Evolutionary conservation across 1,140 invertebrate genomes (phyloP), one percentile per base, ranked within the genome.

Genomic region (Colletes gigas): DNA sequence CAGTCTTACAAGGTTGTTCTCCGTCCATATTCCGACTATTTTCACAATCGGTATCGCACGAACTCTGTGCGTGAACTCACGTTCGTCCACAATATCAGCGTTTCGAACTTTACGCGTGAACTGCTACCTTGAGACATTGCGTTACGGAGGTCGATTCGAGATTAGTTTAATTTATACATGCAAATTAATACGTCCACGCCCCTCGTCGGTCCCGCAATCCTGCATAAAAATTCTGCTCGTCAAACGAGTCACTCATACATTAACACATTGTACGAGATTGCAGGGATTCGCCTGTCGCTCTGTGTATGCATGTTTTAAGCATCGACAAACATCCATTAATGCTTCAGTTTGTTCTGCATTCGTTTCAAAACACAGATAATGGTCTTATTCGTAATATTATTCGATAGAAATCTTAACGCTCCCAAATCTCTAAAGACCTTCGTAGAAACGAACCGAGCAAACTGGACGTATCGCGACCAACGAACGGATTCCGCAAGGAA

Each of bases 151-250:
- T 47, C 69, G 66, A 82, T 60, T 41, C 54, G n/a, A 17, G 60
- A 77, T 50, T 73, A 68, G 19, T 17, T 68, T 52, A 41, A 82
- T 73, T 72, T 59, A 12, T 1, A 14, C 50, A 59, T 78, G 83
- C 41, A 83, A 69, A 84, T 78, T 69, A n/a, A 44, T 68, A 81
- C 74, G 12, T 68, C 73, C 60, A 72, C 82, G 55, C 52, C 12
- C 14, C n/a, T 2, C 15, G 7, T 39, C 41, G 9, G 3, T 30
- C 50, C 19, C 7, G 50, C 44, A 41, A 55, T 65, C 69, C 3
- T 15, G 17, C 15, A 14, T 15, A 10, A 73, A 63, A 65, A 65
- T 55, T 66, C 60, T 21, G 4, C 17, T 47, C 12, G 4, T 15
- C 63, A 14, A 39, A 10, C 3, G 15, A 72, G 1, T 7, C n/a